Percentiles rank a stretch among this genome's conserved stretches.
phyloP scores from a whole-genome alignment of 1,140 invertebrate genomes.

The Hycleus cichorii region DNA sequence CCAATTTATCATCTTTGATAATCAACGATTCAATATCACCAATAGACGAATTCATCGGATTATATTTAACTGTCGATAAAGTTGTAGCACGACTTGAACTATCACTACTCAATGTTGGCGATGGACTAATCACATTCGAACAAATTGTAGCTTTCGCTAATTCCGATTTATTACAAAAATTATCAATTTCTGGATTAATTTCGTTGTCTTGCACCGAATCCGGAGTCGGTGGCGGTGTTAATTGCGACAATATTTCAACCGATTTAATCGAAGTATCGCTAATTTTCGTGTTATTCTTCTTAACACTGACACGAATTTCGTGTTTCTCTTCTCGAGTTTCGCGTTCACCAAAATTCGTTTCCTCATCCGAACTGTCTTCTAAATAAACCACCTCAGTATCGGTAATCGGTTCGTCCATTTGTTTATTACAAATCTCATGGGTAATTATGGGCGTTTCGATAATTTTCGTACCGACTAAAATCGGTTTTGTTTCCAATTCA shows the following conservation, averaged over 20 bases:
- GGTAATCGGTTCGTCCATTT: constrained; percentile 8
- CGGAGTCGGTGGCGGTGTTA: constrained; percentile 33
- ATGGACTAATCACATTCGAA: constrained; percentile 26
- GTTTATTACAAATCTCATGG: constrained; percentile 3
- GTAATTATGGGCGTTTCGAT: constrained; percentile 13
- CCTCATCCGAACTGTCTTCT: constrained; percentile 19
- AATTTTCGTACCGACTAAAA: constrained; percentile 28
- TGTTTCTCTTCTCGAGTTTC: not conserved
- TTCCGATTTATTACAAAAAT: not conserved
- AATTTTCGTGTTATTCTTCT: not conserved
- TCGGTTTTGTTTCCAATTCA: constrained; percentile 21
- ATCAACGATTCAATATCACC: constrained; percentile 37
- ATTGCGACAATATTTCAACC: constrained; percentile 8
- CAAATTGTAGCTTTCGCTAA: constrained; percentile 7
- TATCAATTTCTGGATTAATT: constrained; percentile 1
- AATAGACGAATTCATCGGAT: constrained; percentile 39
- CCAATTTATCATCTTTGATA: constrained; percentile 33
- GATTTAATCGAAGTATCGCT: too few species aligned
- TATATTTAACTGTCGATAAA: constrained; percentile 48
- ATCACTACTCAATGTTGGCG: constrained; percentile 41
- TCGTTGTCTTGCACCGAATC: constrained; percentile 8
- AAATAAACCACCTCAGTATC: constrained; percentile 27
- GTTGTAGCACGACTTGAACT: constrained; percentile 47
- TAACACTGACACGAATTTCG: not conserved
- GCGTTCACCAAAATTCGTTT: constrained; percentile 1